Percentiles rank a stretch among this genome's conserved stretches.
Evolutionary conservation across 2,888 invertebrate species (phyloP).

Genomic region (Polylopha cassiicola): DNA sequence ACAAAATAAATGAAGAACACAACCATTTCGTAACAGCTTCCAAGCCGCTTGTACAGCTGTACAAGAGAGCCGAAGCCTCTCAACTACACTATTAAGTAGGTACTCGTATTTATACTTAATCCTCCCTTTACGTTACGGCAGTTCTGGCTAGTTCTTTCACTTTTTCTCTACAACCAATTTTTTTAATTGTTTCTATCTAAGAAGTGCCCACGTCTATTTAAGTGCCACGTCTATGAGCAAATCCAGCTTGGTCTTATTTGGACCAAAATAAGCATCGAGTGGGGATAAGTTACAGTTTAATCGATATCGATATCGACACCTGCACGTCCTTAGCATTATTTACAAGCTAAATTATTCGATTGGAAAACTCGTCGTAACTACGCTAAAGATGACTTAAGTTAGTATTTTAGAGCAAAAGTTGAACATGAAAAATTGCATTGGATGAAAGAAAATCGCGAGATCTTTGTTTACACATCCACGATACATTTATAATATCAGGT

Average conservation of each 20-base stretch:
- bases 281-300: conserved; percentile 38
- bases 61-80: conserved; percentile 5
- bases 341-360: conserved; percentile 26
- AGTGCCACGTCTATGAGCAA: conserved; percentile 72
- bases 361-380: conserved; percentile 21
- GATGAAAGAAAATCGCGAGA: conserved; percentile 44
- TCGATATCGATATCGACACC: conserved; percentile 26
- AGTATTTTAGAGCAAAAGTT: conserved; percentile 49
- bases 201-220: conserved; percentile 56
- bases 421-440: conserved; percentile 37
- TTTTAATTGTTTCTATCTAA: conserved; percentile 58
- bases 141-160: conserved; percentile 56
- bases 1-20: conserved; percentile 33
- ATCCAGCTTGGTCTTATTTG: conserved; percentile 53
- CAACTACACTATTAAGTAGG: conserved; percentile 17
- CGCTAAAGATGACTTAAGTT: conserved; percentile 15
- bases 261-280: conserved; percentile 43
- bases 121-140: conserved; percentile 50
- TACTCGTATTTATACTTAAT: conserved; percentile 31
- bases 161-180: conserved; percentile 26
- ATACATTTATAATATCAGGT: conserved; percentile 27
- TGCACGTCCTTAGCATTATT: conserved; percentile 37
- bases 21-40: conserved; percentile 24
- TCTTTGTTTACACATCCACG: conserved; percentile 58
- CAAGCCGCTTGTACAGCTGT: conserved; percentile 11